A percentile compares a stretch with the other conserved stretches of the same genome.
Conservation (phyloP, 2,888 invertebrate species). For the Amphiduros pacificus region DNA sequence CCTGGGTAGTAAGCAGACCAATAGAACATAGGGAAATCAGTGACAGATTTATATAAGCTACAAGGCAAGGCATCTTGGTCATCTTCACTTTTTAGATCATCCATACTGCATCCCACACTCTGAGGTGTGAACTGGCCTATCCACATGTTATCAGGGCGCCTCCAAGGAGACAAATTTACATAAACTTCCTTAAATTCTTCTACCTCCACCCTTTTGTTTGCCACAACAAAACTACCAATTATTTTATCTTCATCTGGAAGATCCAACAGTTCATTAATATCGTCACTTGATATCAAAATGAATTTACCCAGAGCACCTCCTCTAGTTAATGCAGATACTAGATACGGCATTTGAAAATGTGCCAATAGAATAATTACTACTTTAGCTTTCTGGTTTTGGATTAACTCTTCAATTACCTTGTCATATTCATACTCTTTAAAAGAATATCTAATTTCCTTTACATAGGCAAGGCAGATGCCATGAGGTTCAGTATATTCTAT, state of each 20-base stretch:
- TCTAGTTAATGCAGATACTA: neutral
- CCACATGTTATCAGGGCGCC: slow-evolving; percentile 29
- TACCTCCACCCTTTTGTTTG: neutral
- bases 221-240: neutral
- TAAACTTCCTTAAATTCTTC: slow-evolving; percentile 7
- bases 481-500: neutral
- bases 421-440: neutral
- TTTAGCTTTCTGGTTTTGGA: neutral
- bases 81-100: slow-evolving; percentile 14
- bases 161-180: neutral
- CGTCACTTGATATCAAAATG: slow-evolving; percentile 8
- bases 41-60: slow-evolving; percentile 1
- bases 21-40: slow-evolving; percentile 17
- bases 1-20: slow-evolving; percentile 23
- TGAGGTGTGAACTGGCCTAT: slow-evolving; percentile 21
- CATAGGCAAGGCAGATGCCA: slow-evolving; percentile 14
- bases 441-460: neutral
- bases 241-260: neutral
- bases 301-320: neutral
- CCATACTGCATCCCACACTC: neutral
- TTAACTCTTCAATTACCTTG: neutral
- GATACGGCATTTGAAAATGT: neutral
- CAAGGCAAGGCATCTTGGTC: neutral
- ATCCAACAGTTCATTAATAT: neutral
- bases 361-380: neutral